phyloP scores from a whole-genome alignment of 1,140 invertebrate species.

The Myzus persicae region DNA sequence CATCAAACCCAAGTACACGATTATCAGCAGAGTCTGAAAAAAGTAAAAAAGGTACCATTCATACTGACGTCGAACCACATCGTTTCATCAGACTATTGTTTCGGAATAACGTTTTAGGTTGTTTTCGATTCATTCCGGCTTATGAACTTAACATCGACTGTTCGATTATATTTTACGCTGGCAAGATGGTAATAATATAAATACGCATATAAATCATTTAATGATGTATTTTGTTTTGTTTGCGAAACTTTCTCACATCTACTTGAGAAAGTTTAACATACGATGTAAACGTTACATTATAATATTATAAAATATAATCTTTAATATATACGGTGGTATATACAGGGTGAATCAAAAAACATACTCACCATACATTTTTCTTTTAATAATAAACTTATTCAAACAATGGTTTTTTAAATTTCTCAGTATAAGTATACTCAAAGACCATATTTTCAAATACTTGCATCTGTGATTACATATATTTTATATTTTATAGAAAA shows the following conservation, averaged over 20 bases:
- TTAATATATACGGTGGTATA: neutral
- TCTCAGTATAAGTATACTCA: neutral
- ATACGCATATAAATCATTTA: neutral
- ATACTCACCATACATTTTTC: neutral
- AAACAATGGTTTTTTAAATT: neutral
- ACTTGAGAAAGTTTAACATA: neutral
- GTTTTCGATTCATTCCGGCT: neutral
- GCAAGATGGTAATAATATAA: neutral
- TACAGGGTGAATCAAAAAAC: neutral
- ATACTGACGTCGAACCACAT: too few species aligned
- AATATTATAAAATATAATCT: neutral
- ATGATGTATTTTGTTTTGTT: neutral
- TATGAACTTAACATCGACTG: neutral
- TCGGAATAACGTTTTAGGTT: neutral
- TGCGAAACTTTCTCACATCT: neutral
- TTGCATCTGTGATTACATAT: too few species aligned
- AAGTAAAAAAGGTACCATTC: neutral
- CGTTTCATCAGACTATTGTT: neutral
- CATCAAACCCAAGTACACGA: conserved; percentile 65
- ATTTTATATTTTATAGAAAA: too few species aligned
- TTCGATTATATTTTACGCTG: neutral
- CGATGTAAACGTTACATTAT: neutral
- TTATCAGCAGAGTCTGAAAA: conserved; percentile 62
- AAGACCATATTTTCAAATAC: too few species aligned
- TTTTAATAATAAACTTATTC: neutral